These are phyloP conservation scores for Dromius quadrimaculatus DNA, from an alignment of 2,888 invertebrate species.

Conservation along the genomic window DNA sequence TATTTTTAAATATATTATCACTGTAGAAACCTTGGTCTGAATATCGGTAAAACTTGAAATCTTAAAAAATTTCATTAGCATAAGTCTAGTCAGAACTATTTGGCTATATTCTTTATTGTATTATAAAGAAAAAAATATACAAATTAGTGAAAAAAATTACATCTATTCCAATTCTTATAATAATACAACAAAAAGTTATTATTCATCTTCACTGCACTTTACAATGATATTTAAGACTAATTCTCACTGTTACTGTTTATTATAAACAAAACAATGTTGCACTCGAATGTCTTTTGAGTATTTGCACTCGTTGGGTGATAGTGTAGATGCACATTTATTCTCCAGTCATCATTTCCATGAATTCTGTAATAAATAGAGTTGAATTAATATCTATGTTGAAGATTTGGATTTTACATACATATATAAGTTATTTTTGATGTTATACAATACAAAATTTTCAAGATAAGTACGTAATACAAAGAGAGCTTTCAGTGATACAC, in stretches of 20 bases:
- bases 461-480: too few relatives aligned
- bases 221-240: constrained; percentile 27
- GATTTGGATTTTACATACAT: not conserved
- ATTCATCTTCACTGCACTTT: constrained; percentile 11
- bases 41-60: too few relatives aligned
- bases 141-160: constrained; percentile 39
- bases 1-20: too few relatives aligned
- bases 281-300: constrained; percentile 44
- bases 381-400: not conserved
- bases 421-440: constrained; percentile 24
- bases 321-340: constrained; percentile 73
- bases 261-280: constrained; percentile 43
- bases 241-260: constrained; percentile 40
- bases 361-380: constrained; percentile 77
- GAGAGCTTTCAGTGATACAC: too few relatives aligned
- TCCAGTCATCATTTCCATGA: constrained; percentile 97
- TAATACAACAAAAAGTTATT: constrained; percentile 28
- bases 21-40: too few relatives aligned
- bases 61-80: too few relatives aligned
- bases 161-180: constrained; percentile 38
- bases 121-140: constrained; percentile 21
- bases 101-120: constrained; percentile 28
- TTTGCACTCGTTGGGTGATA: constrained; percentile 15
- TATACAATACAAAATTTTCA: too few relatives aligned
- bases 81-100: constrained; percentile 27